Conservation (phyloP, 2,113 vertebrate species). For the Nyctereutes procyonoides region DNA sequence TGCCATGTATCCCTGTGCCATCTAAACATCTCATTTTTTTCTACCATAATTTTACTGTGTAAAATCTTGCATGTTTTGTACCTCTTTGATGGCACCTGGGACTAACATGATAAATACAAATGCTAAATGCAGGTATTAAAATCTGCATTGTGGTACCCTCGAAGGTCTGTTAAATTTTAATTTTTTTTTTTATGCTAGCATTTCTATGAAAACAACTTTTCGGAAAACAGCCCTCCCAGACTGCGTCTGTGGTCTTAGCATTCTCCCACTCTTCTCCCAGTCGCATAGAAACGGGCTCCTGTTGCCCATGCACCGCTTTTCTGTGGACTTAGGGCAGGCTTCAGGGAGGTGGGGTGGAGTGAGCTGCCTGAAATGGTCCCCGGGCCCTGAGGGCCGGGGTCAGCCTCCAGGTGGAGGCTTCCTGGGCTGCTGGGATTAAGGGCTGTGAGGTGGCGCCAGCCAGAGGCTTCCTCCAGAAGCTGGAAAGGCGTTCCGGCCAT, state of each 20-base stretch:
- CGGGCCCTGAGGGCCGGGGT: too few relatives aligned
- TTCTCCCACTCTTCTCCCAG: neutral
- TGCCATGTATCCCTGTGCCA: neutral
- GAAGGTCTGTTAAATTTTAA: neutral
- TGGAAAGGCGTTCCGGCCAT: too few relatives aligned
- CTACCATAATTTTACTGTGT: accelerated
- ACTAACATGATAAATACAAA: neutral
- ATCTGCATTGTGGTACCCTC: neutral
- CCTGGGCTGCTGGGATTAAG: accelerated
- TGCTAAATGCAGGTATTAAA: neutral
- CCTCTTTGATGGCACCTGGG: neutral
- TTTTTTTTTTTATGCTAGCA: neutral
- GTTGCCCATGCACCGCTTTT: too few relatives aligned
- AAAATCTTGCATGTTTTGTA: neutral
- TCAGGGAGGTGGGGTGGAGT: too few relatives aligned
- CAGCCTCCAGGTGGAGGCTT: too few relatives aligned
- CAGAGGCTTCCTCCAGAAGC: neutral
- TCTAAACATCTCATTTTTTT: neutral
- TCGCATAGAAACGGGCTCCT: too few relatives aligned
- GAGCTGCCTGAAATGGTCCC: neutral
- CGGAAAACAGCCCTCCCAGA: neutral
- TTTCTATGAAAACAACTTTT: neutral
- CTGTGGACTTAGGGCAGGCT: neutral
- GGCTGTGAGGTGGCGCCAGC: neutral
- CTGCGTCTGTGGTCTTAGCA: neutral